phyloP scores from a whole-genome alignment of 1,140 invertebrate species.

The Drosophila cardini region DNA sequence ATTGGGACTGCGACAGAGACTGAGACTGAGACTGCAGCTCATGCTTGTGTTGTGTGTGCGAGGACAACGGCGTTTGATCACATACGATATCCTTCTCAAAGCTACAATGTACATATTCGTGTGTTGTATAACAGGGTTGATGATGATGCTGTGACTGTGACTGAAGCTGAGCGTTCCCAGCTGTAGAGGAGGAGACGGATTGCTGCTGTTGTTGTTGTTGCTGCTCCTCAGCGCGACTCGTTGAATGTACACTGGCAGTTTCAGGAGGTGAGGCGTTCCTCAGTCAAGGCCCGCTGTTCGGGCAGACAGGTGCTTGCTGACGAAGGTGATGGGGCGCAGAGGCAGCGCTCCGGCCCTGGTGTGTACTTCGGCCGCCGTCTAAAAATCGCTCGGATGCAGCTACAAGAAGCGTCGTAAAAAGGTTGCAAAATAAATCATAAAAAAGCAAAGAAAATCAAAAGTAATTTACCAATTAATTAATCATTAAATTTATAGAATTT shows the following conservation, averaged over 20 bases:
- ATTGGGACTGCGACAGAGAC: conserved; percentile 40
- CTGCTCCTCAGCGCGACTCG: conserved; percentile 74
- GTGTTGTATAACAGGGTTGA: conserved; percentile 65
- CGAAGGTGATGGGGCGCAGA: conserved; percentile 85
- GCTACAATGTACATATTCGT: conserved; percentile 84
- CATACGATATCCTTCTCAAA: conserved; percentile 84
- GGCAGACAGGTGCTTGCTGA: conserved; percentile 85
- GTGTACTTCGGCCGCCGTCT: conserved; percentile 85
- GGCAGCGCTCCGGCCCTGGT: conserved; percentile 84
- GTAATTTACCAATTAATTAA: conserved; percentile 44
- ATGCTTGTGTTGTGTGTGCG: conserved; percentile 45
- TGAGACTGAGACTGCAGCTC: conserved; percentile 44
- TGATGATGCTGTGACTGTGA: conserved; percentile 61
- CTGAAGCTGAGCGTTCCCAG: background rate
- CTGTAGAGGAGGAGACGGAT: no score
- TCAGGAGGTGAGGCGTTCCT: conserved; percentile 85
- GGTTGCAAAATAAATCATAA: conserved; percentile 13
- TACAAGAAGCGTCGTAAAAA: conserved; percentile 74
- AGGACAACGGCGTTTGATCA: conserved; percentile 72
- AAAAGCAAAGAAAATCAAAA: conserved; percentile 41
- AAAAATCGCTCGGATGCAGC: conserved; percentile 88
- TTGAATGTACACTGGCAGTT: conserved; percentile 82
- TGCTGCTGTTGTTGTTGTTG: conserved; percentile 46
- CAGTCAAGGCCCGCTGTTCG: conserved; percentile 85
- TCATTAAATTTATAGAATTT: conserved; percentile 6